Conservation (phyloP, 2,113 vertebrate genomes). For the Misgurnus mizolepis region DNA sequence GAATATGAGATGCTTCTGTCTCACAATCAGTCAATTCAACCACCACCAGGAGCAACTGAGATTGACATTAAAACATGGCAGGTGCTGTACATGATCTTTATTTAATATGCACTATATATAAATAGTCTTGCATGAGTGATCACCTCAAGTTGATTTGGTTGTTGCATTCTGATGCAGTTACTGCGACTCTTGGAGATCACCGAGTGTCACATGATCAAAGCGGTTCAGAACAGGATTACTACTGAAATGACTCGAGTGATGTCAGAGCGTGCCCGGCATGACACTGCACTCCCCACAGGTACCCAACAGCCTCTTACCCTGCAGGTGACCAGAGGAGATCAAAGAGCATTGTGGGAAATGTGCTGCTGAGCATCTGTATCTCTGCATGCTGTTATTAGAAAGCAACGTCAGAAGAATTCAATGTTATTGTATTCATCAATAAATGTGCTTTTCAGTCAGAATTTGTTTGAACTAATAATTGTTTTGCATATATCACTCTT, state of each 20-base stretch:
- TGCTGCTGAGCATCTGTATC: background rate
- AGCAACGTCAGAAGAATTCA: background rate
- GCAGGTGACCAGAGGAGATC: background rate
- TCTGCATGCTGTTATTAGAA: background rate
- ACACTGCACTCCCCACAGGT: slow-evolving; percentile 69
- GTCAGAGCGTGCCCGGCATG: slow-evolving; percentile 72
- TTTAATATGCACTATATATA: background rate
- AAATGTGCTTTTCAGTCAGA: background rate
- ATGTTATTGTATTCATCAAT: background rate
- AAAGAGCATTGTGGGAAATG: background rate
- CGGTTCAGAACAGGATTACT: slow-evolving; percentile 71
- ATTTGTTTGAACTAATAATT: no score
- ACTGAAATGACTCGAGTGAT: slow-evolving; percentile 68
- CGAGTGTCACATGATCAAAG: slow-evolving; percentile 76
- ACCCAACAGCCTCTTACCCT: slow-evolving; percentile 26
- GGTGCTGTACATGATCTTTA: slow-evolving; percentile 57
- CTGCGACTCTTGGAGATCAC: slow-evolving; percentile 77
- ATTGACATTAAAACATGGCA: slow-evolving; percentile 72
- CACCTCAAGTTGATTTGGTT: background rate
- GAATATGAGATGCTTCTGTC: slow-evolving; percentile 66
- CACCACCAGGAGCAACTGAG: slow-evolving; percentile 72
- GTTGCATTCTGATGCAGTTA: slow-evolving; percentile 64
- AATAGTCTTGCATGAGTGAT: no score
- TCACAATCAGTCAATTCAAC: slow-evolving; percentile 62
- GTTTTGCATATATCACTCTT: background rate